Base-by-base conservation (phyloP, 2,888 invertebrate species). In the Leptopilina drosophilae region DNA sequence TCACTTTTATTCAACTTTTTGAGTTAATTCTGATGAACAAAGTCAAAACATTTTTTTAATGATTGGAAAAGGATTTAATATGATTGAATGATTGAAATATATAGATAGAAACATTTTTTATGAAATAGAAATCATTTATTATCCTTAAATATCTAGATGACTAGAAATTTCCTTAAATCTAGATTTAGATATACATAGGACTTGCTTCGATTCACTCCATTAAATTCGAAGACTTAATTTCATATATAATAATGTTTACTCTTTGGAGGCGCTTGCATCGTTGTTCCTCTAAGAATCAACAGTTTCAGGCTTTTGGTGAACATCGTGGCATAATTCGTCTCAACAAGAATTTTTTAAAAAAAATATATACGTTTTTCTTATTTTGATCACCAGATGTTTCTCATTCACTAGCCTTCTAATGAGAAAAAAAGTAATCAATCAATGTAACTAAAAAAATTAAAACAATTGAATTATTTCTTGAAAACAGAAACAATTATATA, bases 251-350 rank as follows among this genome's bases (percentile, higher is more conserved):
- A 87, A 87, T 86, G 85, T 90, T 90, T 88, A 91, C 84, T 91
- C 91, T 91, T 91, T 91, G 91, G 91, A 91, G 91, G 90, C 87
- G 91, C 91, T 91, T 91, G 91, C 88, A 90, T 91, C 84, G 90
- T 89, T 87, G 89, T 83, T 87, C 84, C 83, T 56, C 64, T n/a
- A 9, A 82, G 83, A 85, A 84, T 82, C 88, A 88, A 91, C 89
- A 84, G 87, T 88, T 87, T 89, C 89, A 91, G 89, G 90, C 90
- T 90, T 88, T 87, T 88, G 87, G 87, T 84, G 86, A 86, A 87
- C 84, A 83, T 82, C 82, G 78, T 77, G 80, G 67, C 79, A 62
- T 62, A 80, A 77, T 66, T 80, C 64, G 64, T 56, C 33, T 73
- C 12, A 15, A 73, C 12, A 53, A 56, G 14, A 69, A 7, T 53